Conservation (phyloP, 2,797 vertebrate genomes). For the Psittacula echo region DNA sequence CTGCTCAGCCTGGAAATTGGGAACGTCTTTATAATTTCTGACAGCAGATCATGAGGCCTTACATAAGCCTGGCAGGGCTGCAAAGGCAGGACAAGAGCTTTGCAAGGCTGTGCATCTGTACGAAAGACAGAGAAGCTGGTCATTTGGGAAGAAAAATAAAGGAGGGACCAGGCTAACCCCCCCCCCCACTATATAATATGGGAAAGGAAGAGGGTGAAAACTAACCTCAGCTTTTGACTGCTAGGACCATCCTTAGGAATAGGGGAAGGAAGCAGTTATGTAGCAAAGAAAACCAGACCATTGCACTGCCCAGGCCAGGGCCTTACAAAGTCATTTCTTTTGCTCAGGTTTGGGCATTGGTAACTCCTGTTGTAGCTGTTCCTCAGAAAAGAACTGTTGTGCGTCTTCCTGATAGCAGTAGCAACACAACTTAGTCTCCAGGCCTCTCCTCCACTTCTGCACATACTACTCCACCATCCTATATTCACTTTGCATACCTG, state of each 20-base stretch:
- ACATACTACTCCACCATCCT: not conserved
- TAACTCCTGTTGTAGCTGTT: not conserved
- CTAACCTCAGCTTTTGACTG: not conserved
- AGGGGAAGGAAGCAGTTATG: not conserved
- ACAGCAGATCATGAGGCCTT: constrained; percentile 46
- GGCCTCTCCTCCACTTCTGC: not conserved
- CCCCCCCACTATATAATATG: not conserved
- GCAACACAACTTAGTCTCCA: not conserved
- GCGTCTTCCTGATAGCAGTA: not conserved
- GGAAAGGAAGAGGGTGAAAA: not conserved
- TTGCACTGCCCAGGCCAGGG: not conserved
- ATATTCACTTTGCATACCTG: not conserved
- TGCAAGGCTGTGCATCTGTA: not conserved
- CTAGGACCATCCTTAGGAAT: not conserved
- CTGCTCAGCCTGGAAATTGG: constrained; percentile 54
- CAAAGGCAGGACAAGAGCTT: not conserved
- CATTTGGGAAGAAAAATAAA: not conserved
- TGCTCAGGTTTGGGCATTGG: not conserved
- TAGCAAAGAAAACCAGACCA: not conserved
- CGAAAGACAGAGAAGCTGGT: not conserved
- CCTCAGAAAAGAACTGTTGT: not conserved
- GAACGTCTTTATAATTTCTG: constrained; percentile 56
- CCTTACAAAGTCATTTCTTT: not conserved
- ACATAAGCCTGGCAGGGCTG: constrained; percentile 16
- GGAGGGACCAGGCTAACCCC: not conserved